Evolutionary conservation across 2,113 vertebrate genomes (phyloP).

Genomic region (Strix aluco): DNA sequence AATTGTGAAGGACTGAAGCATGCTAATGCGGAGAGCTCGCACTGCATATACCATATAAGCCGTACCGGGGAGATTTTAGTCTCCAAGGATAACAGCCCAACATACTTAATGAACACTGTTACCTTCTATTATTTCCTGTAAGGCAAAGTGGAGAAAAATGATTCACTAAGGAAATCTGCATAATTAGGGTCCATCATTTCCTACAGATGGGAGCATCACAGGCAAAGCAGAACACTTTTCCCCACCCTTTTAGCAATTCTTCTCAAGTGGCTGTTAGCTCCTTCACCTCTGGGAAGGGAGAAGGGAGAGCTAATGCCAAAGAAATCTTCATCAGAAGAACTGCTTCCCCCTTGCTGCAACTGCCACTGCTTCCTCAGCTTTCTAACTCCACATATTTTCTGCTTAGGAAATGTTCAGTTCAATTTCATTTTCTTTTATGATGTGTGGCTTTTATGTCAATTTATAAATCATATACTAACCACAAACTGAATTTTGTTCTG

Average conservation of each 20-base stretch:
- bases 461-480: neutral
- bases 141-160: constrained; percentile 28
- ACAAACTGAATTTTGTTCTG: neutral
- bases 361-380: neutral
- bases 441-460: neutral
- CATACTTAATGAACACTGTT: constrained; percentile 45
- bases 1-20: neutral
- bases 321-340: neutral
- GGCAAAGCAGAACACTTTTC: constrained; percentile 6
- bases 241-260: constrained; percentile 25
- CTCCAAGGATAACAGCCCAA: constrained; percentile 19
- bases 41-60: neutral
- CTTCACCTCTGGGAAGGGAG: neutral
- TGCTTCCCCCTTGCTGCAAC: neutral
- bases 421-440: neutral
- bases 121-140: constrained; percentile 46
- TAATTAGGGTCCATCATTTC: constrained; percentile 63
- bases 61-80: neutral
- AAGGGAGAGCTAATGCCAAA: neutral
- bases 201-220: constrained; percentile 45
- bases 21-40: neutral
- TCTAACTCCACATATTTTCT: neutral
- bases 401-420: neutral
- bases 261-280: constrained; percentile 38
- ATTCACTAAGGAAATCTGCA: constrained; percentile 57